These are phyloP conservation scores for Parascotia fuliginaria DNA, from an alignment of 2,888 invertebrate genomes.

Conservation along the genomic window DNA sequence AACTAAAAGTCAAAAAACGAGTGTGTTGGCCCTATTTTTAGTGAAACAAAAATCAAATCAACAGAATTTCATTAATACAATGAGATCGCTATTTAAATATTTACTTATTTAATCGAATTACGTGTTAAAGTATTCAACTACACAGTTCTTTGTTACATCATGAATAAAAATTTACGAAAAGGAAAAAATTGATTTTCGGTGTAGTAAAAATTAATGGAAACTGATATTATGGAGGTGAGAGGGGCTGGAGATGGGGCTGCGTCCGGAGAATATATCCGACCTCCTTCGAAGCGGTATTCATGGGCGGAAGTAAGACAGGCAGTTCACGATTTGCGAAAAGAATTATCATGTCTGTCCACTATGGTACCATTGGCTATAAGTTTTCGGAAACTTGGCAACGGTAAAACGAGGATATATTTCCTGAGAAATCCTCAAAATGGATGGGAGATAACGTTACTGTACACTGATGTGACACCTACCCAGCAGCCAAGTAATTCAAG, in stretches of 20 bases:
- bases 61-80: constrained; percentile 43
- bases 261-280: constrained; percentile 67
- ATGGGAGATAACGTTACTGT: constrained; percentile 95
- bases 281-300: constrained; percentile 80
- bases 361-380: constrained; percentile 94
- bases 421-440: constrained; percentile 94
- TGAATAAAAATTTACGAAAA: constrained; percentile 55
- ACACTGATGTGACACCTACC: constrained; percentile 92
- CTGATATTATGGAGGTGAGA: constrained; percentile 71
- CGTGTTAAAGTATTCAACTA: constrained; percentile 31
- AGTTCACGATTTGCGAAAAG: constrained; percentile 92
- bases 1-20: constrained; percentile 62
- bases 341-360: constrained; percentile 91
- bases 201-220: constrained; percentile 52
- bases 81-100: constrained; percentile 40
- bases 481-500: constrained; percentile 83
- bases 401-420: constrained; percentile 94
- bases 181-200: constrained; percentile 43
- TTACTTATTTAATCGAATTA: constrained; percentile 32
- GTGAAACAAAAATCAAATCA: constrained; percentile 44
- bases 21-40: constrained; percentile 68
- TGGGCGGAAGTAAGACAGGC: constrained; percentile 93
- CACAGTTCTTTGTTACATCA: constrained; percentile 55
- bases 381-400: constrained; percentile 92
- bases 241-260: constrained; percentile 80